Evolutionary conservation across 2,888 invertebrate genomes (phyloP), one percentile per base, ranked within the genome.

Genomic region (Acleris holmiana): DNA sequence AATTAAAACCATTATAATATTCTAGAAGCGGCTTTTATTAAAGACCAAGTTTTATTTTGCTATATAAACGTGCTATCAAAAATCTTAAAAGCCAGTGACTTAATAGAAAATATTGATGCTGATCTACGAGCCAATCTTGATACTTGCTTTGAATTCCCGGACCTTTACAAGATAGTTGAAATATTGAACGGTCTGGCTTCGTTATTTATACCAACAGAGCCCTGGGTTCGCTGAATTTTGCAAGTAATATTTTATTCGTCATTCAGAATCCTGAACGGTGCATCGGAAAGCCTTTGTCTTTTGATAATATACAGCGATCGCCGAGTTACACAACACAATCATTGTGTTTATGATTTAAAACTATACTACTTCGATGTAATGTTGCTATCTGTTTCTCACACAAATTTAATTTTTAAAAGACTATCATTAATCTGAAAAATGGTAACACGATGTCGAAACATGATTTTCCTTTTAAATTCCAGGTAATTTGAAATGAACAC

Each of bases 301-400:
- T 69, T 66, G 67, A 69, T 70, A 71, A 73, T 71, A 75, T 72
- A 70, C 69, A 66, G 61, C 59, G 61, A 60, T 58, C 64, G 61
- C 68, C 18, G 29, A 25, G 54, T 25, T 53, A 21, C 13, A 49
- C 41, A 66, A 61, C 21, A 35, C 48, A 50, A 7, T 25, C 1
- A 17, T 44, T 53, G 60, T 21, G 60, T 46, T 46, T 17, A 50
- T 40, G 46, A 5, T 21, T 21, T 5, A 41, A 44, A 44, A 21
- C 29, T 29, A 44, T 57, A 21, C 29, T 5, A 7, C 44, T 35
- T 35, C 13, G 0, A 4, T 35, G 0, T 35, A 4, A 13, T 4
- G n/a, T n/a, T n/a, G n/a, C n/a, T n/a, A n/a, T n/a, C n/a, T n/a
- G n/a, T n/a, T n/a, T n/a, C n/a, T n/a, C n/a, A n/a, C n/a, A n/a